phyloP scores from a whole-genome alignment of 1,140 invertebrate genomes.

The Thaumatotibia leucotreta region DNA sequence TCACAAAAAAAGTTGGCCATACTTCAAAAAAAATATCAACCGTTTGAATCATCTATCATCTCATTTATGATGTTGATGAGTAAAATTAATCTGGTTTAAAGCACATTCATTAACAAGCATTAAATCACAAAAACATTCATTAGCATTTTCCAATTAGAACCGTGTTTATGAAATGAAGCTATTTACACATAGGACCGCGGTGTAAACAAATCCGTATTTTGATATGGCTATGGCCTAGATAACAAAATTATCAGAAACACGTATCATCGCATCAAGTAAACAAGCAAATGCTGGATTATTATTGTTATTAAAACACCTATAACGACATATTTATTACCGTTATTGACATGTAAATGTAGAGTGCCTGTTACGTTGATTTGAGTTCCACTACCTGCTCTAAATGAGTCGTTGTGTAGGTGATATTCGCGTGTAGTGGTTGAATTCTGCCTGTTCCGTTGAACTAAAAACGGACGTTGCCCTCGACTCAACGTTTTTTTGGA shows the following conservation, averaged over 20 bases:
- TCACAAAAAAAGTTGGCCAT: neutral
- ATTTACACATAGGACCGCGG: too few relatives aligned
- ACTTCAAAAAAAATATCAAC: too few relatives aligned
- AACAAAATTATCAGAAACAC: neutral
- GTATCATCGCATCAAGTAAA: neutral
- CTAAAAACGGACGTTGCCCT: conserved; percentile 70
- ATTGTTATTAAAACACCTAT: neutral
- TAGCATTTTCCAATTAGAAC: neutral
- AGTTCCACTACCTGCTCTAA: conserved; percentile 4
- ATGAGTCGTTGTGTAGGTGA: conserved; percentile 44
- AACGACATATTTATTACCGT: neutral
- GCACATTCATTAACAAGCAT: neutral
- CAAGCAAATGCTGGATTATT: too few relatives aligned
- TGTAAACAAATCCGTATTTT: neutral
- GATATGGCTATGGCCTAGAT: neutral
- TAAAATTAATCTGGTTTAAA: neutral
- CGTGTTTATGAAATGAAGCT: too few relatives aligned
- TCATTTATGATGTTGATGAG: neutral
- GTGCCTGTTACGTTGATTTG: neutral
- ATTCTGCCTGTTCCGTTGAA: conserved; percentile 50
- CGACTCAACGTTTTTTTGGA: conserved; percentile 43
- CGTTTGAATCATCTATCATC: neutral
- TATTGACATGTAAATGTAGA: neutral
- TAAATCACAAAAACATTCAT: neutral
- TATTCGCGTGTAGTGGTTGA: conserved; percentile 42